Base-by-base conservation (phyloP, 2,797 vertebrate species). In the Lagothrix lagotricha region DNA sequence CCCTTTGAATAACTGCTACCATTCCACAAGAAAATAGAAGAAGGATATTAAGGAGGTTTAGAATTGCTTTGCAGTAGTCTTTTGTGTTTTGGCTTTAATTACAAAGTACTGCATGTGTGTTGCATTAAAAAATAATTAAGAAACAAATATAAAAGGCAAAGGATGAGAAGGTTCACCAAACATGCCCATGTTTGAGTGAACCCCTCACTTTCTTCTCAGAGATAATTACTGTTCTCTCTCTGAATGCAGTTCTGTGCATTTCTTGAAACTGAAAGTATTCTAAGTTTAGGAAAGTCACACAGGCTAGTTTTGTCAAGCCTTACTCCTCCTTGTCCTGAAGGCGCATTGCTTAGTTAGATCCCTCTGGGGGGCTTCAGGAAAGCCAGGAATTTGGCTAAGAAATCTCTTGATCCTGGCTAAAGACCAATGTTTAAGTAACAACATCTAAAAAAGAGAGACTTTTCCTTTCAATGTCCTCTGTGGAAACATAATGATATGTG, bases 401-500 rank as follows among this genome's bases (percentile, higher is more conserved):
- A 88, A 89, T 76, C 83, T 58, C 61, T 91, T 94, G 61, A 96
- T 54, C 33, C 57, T 94, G 61, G 28, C 28, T 67, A 50, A 89
- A 88, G 64, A 88, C 82, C 50, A 44, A 14, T 30, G 20, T 64
- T 91, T 83, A 89, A 94, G 52, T 67, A 97, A 77, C 39, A 94
- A 64, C 52, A 54, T 75, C 64, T 90, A 48, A 94, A 94, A 90
- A 80, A 87, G 13, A 64, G 48, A 94, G 82, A 14, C 26, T 96
- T 95, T 81, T 82, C 22, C 46, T 94, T 94, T 82, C 57, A 41
- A 15, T n/a, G 22, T 88, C 36, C 75, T 96, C 82, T 72, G 36
- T 86, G 76, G 67, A 92, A 96, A 96, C 28, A 22, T 96, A 98
- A 97, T 96, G 93, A 80, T 95, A 93, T 93, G 96, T 97, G 96